Base-by-base conservation (phyloP, 1,140 invertebrate genomes). In the Ericerus pela region DNA sequence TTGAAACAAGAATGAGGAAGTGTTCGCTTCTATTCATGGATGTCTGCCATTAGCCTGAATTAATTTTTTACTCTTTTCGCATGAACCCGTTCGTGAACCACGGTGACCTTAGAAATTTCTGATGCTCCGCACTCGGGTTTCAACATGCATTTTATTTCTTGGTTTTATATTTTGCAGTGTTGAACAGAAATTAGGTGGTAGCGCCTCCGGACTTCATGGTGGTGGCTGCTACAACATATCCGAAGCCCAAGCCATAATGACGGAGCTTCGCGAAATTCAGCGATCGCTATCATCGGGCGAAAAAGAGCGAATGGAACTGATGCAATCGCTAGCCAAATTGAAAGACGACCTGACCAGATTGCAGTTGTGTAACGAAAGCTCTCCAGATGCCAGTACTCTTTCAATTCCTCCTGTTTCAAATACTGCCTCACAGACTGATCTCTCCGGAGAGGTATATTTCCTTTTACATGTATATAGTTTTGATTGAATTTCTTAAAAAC, bases 381-480 rank as follows among this genome's bases (percentile, higher is more conserved):
- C 86, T 30, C 85, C 87, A 1, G 88, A 91, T 65, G 77, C 85
- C 0, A 88, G 84, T 33, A 87, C 85, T 0, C 68, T 90, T 14
- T 86, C 80, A 63, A 69, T 90, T 53, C 82, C 84, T 8, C 81
- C 82, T 63, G 56, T 27, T 22, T 56, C 20, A 54, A 90, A 84
- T 66, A 91, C 89, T 8, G 91, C 91, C 30, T 95, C 91, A 0
- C 92, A 96, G 71, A 96, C 92, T 0, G 92, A 96, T 69, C 74
- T 96, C 12, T 89, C 87, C 41, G 88, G 89, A 30, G 92, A 96
- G 68, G 76, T 79, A 69, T 63, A 61, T 63, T 47, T 18, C 10
- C n/a, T n/a, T n/a, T n/a, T n/a, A n/a, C n/a, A n/a, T n/a, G n/a
- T n/a, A n/a, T n/a, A n/a, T n/a, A n/a, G n/a, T n/a, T n/a, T n/a